These are phyloP conservation scores for Genyomyrus donnyi DNA, from an alignment of 2,113 vertebrate genomes.

Conservation along the genomic window DNA sequence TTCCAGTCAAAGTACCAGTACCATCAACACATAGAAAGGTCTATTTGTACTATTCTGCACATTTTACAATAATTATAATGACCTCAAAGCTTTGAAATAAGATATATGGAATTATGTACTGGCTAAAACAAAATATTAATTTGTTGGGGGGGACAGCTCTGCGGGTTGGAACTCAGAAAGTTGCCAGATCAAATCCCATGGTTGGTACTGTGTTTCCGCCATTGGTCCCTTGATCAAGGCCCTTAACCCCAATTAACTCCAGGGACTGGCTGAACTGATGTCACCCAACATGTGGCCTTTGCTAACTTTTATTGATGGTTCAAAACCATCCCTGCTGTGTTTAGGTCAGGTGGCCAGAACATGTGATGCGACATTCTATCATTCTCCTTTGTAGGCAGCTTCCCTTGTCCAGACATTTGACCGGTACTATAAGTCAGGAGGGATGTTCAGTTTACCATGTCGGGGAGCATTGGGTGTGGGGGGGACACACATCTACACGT, in stretches of 20 bases:
- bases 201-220: not conserved
- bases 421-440: not conserved
- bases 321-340: too few relatives aligned
- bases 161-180: not conserved
- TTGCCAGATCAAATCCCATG: not conserved
- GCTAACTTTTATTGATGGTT: too few relatives aligned
- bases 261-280: too few relatives aligned
- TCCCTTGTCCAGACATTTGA: not conserved
- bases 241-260: not conserved
- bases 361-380: not conserved
- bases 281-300: too few relatives aligned
- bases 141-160: not conserved
- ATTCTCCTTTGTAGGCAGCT: not conserved
- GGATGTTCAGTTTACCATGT: not conserved
- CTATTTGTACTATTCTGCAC: not conserved
- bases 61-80: not conserved
- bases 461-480: not conserved
- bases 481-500: not conserved
- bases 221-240: not conserved
- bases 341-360: too few relatives aligned
- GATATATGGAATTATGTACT: not conserved
- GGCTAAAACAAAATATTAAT: not conserved
- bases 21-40: not conserved
- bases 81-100: not conserved
- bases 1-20: not conserved